Evolutionary conservation across 2,113 vertebrate genomes (phyloP), one percentile per base, ranked within the genome.

Genomic region (Gobius niger): DNA sequence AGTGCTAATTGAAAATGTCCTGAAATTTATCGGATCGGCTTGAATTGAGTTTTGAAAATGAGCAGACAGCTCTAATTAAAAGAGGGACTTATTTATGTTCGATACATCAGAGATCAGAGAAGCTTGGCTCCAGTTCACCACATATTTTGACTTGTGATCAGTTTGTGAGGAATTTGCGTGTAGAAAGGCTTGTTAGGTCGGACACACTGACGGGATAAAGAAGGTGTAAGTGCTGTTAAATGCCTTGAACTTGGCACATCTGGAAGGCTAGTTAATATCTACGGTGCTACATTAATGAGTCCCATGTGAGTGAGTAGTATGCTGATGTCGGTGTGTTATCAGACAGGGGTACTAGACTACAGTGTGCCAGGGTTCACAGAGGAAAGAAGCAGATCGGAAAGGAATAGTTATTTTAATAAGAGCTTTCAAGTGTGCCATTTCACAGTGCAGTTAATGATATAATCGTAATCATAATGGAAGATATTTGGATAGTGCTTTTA

Each of bases 241-340:
- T 34, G 13, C 12, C 1, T 7, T 44, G 18, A 2, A 18, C 61
- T 68, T 61, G 49, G 44, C 59, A 51, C 49, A 44, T 41, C 6
- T 18, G 14, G 60, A 63, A 63, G 51, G 6, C 41, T 5, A 0
- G 0, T 74, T 52, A 63, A 59, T 47, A 64, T 75, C 7, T 51
- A 46, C 46, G 0, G 40, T 19, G 18, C 68, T 13, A 18, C 70
- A 62, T 73, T 79, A 85, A 83, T 73, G 73, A 87, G 57, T 83
- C 72, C 76, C 73, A 19, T 10, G 67, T 76, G 78, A 41, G 67
- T 76, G 78, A 41, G 79, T 24, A 47, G 7, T 5, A 13, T 53
- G 57, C 47, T 44, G 2, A 13, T 24, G 15, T 61, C 62, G 16
- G 56, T 18, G 11, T 65, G n/a, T 53, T 52, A 41, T 9, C 1